Evolutionary conservation across 2,113 vertebrate species (phyloP).

Genomic region (Zosterops hypoxanthus): DNA sequence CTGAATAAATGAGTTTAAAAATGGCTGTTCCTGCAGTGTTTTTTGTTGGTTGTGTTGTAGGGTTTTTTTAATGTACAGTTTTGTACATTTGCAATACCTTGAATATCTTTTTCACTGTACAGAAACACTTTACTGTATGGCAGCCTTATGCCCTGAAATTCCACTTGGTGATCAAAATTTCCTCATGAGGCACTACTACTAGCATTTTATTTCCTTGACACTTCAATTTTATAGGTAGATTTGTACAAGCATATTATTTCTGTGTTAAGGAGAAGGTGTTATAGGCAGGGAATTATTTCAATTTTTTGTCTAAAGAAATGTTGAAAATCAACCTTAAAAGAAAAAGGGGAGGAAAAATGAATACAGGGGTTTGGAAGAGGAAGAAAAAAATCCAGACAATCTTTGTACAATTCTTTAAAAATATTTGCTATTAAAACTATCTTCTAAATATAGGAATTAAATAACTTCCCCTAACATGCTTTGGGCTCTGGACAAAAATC

Average conservation of each 20-base stretch:
- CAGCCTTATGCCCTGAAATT: background rate
- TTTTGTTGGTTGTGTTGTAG: background rate
- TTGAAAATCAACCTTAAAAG: background rate
- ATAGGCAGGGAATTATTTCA: background rate
- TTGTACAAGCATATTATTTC: background rate
- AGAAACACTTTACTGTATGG: background rate
- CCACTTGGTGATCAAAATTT: background rate
- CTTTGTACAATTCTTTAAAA: background rate
- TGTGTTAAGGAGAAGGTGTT: background rate
- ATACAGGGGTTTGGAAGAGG: accelerated
- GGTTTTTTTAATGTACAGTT: background rate
- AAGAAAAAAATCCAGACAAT: background rate
- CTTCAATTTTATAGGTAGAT: background rate
- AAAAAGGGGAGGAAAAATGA: background rate
- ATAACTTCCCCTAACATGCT: background rate
- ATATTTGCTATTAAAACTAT: background rate
- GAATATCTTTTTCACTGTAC: background rate
- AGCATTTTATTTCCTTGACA: background rate
- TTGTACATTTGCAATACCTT: background rate
- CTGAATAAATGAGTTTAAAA: background rate
- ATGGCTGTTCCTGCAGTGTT: background rate
- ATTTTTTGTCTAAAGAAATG: background rate
- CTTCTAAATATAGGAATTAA: background rate
- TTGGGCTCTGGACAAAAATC: background rate
- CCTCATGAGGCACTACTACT: background rate